Percentiles rank a stretch among this genome's conserved stretches.
phyloP scores from a whole-genome alignment of 2,888 invertebrate genomes.

The Sipha maydis region DNA sequence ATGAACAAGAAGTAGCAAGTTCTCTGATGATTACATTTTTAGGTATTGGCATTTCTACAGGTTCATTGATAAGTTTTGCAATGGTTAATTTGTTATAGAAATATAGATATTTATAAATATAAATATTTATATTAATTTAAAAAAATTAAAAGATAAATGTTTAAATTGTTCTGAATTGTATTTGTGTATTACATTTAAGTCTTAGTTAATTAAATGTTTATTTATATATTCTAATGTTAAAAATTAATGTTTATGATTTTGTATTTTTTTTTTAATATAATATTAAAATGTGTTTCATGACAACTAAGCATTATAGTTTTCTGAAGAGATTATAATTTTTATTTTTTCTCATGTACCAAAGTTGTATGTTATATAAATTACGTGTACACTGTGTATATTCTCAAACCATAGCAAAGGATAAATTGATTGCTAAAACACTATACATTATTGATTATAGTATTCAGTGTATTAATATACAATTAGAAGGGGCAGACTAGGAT shows the following conservation, averaged over 20 bases:
- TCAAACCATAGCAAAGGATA: no score
- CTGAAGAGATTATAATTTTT: background rate
- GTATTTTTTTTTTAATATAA: background rate
- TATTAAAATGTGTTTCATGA: background rate
- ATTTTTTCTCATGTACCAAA: background rate
- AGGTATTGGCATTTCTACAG: slow-evolving; percentile 84
- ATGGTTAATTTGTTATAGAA: slow-evolving; percentile 64
- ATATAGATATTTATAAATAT: background rate
- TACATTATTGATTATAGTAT: no score
- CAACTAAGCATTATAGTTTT: background rate
- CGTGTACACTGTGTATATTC: no score
- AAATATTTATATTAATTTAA: background rate
- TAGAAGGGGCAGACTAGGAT: no score
- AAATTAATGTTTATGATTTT: background rate
- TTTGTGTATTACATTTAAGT: background rate
- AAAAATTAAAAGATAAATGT: background rate
- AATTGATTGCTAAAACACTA: no score
- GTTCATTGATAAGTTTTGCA: slow-evolving; percentile 77
- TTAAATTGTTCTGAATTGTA: background rate
- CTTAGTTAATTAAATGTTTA: background rate
- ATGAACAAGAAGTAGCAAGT: slow-evolving; percentile 88
- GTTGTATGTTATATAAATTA: no score
- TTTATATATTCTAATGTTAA: background rate
- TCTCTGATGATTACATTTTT: slow-evolving; percentile 87
- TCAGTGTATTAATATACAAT: no score